Evolutionary conservation across 2,888 invertebrate genomes (phyloP).

Genomic region (Lasioglossum pauxillum): DNA sequence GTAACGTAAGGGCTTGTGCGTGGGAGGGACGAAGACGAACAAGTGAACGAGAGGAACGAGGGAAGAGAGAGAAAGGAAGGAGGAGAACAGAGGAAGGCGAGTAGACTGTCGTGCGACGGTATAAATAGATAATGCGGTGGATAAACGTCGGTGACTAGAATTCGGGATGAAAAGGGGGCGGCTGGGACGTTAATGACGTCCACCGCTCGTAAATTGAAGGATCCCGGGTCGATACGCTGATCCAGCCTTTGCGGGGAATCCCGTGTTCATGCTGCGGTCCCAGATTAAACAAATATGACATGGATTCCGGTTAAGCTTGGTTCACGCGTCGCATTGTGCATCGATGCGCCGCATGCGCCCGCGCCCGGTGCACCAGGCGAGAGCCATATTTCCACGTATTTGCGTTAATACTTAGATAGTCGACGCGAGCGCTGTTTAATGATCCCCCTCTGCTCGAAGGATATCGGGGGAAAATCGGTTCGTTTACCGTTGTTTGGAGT

Average conservation of each 20-base stretch:
- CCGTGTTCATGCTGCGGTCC: conserved; percentile 28
- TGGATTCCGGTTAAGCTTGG: conserved; percentile 2
- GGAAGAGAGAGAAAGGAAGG: background rate
- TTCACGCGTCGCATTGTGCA: conserved; percentile 9
- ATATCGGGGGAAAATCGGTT: background rate
- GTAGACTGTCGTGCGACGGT: conserved; percentile 56
- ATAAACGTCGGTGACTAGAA: conserved; percentile 74
- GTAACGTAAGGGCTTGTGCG: background rate
- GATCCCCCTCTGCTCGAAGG: background rate
- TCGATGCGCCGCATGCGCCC: background rate
- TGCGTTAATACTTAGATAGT: conserved; percentile 30
- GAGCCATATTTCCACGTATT: conserved; percentile 7
- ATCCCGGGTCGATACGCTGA: conserved; percentile 31
- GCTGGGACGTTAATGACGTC: conserved; percentile 69
- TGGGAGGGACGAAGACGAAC: conserved; percentile 21
- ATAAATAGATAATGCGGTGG: conserved; percentile 80
- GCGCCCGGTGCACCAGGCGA: background rate
- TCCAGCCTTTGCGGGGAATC: conserved; percentile 29
- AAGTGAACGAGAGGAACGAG: background rate
- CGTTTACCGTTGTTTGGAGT: conserved; percentile 8
- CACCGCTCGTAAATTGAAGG: conserved; percentile 43
- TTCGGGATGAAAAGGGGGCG: conserved; percentile 73
- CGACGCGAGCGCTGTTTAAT: conserved; percentile 15
- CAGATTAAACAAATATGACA: conserved; percentile 27
- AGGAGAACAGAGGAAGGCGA: conserved; percentile 1